Percentiles rank a stretch among this genome's conserved stretches.
These are phyloP conservation scores for Eunapius fragilis DNA, from an alignment of 37 sponge, comb jelly and placozoan genomes.

Conservation along the genomic window DNA sequence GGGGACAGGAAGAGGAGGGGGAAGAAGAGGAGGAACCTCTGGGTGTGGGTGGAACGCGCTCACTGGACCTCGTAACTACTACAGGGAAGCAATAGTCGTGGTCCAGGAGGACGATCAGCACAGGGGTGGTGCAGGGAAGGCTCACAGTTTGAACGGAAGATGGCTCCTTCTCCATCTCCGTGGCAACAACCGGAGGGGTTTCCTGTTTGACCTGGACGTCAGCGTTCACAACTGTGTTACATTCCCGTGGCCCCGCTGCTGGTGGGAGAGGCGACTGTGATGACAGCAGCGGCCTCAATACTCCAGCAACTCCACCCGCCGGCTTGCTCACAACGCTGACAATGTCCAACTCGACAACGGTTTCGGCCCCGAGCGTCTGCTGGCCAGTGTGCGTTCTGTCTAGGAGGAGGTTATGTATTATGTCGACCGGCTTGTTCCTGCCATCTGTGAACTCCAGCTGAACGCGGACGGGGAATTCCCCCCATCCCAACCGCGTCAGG, in stretches of 20 bases:
- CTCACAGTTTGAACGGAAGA: constrained; percentile 10
- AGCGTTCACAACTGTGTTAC: background rate
- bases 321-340: background rate
- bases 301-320: too few species aligned
- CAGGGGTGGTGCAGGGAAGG: constrained; percentile 8
- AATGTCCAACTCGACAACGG: constrained; percentile 59
- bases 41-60: background rate
- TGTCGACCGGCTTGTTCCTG: constrained; percentile 69
- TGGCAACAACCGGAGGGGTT: background rate
- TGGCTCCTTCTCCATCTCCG: background rate
- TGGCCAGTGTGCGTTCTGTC: constrained; percentile 83
- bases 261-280: background rate
- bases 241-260: background rate
- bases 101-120: constrained; percentile 16
- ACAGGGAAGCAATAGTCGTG: constrained; percentile 46
- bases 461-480: constrained; percentile 89
- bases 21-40: background rate
- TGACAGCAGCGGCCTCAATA: background rate
- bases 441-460: constrained; percentile 70
- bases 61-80: background rate
- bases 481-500: constrained; percentile 86
- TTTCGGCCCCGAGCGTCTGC: constrained; percentile 90
- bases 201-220: background rate
- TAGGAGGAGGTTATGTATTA: constrained; percentile 78
- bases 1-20: background rate